Percentiles rank a stretch among this genome's conserved stretches.
These are phyloP conservation scores for Drosophila persimilis DNA, from an alignment of 1,140 invertebrate genomes.

Conservation along the genomic window DNA sequence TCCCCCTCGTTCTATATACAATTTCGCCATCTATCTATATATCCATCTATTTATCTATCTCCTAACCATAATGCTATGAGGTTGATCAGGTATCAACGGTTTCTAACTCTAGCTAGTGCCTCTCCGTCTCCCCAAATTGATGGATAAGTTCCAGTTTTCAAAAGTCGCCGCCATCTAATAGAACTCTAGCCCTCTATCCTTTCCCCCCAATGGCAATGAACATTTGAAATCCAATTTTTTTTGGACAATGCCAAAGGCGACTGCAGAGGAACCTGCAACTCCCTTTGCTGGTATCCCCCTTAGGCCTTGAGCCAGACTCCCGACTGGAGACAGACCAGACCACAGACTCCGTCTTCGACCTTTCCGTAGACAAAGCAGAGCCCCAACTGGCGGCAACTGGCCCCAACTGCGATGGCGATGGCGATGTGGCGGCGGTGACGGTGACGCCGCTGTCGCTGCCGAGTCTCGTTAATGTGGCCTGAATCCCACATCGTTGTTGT, in stretches of 20 bases:
- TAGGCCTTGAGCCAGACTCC: conserved; percentile 12
- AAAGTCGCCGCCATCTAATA: too few relatives aligned
- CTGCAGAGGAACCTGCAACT: neutral
- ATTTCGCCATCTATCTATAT: too few relatives aligned
- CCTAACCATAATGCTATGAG: too few relatives aligned
- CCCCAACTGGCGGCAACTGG: conserved; percentile 51
- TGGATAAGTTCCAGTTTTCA: conserved; percentile 4
- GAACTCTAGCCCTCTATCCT: neutral
- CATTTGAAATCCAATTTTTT: conserved; percentile 39
- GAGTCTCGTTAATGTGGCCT: conserved; percentile 59
- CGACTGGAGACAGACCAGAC: conserved; percentile 52
- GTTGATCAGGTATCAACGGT: too few relatives aligned
- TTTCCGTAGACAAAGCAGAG: conserved; percentile 79
- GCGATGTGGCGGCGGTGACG: conserved; percentile 47
- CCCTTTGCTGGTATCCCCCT: neutral
- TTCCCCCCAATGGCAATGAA: conserved; percentile 26
- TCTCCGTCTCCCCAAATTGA: neutral
- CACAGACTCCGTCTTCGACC: conserved; percentile 75
- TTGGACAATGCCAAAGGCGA: conserved; percentile 29
- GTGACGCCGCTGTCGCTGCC: conserved; percentile 60
- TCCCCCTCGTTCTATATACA: too few relatives aligned
- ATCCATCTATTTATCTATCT: too few relatives aligned
- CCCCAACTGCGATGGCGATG: neutral
- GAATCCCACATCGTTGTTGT: conserved; percentile 44
- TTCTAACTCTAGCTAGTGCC: too few relatives aligned